These are phyloP conservation scores for Anagrus nilaparvatae DNA, from an alignment of 1,140 invertebrate genomes.

Conservation along the genomic window DNA sequence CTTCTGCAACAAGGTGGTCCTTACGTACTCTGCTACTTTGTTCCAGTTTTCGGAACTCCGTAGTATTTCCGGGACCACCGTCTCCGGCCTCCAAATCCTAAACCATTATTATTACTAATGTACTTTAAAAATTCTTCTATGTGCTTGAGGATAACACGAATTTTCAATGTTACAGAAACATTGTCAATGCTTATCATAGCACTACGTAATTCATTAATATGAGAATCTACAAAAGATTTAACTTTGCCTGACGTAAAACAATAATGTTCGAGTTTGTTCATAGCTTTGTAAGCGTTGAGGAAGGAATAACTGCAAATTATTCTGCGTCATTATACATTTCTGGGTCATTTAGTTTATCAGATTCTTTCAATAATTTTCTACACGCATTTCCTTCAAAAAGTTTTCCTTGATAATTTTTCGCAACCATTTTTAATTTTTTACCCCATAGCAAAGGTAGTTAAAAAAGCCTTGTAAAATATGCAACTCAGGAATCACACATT, in stretches of 20 bases:
- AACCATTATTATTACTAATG: conserved; percentile 5
- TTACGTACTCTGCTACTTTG: too few species aligned
- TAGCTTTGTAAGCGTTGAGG: conserved; percentile 5
- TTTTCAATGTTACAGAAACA: conserved; percentile 1
- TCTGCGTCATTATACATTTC: conserved; percentile 7
- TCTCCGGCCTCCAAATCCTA: too few species aligned
- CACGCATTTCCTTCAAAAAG: conserved; percentile 12
- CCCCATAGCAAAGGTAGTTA: conserved; percentile 9
- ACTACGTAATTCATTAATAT: conserved; percentile 3
- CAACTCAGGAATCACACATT: conserved; percentile 14
- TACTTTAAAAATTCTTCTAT: not conserved
- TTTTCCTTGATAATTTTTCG: conserved; percentile 2
- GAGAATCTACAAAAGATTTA: not conserved
- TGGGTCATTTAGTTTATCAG: conserved; percentile 2
- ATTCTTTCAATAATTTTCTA: conserved; percentile 11
- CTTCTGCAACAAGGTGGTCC: too few species aligned
- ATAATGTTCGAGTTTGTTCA: too few species aligned
- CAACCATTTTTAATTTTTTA: conserved; percentile 2
- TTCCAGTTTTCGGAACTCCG: too few species aligned
- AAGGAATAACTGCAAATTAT: conserved; percentile 2
- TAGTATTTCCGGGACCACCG: too few species aligned
- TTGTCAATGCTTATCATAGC: conserved; percentile 3
- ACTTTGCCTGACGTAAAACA: conserved; percentile 9
- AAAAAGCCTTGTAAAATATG: conserved; percentile 14
- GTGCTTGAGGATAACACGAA: too few species aligned